These are phyloP conservation scores for Lontra canadensis DNA, from an alignment of 2,113 vertebrate species.

Conservation along the genomic window DNA sequence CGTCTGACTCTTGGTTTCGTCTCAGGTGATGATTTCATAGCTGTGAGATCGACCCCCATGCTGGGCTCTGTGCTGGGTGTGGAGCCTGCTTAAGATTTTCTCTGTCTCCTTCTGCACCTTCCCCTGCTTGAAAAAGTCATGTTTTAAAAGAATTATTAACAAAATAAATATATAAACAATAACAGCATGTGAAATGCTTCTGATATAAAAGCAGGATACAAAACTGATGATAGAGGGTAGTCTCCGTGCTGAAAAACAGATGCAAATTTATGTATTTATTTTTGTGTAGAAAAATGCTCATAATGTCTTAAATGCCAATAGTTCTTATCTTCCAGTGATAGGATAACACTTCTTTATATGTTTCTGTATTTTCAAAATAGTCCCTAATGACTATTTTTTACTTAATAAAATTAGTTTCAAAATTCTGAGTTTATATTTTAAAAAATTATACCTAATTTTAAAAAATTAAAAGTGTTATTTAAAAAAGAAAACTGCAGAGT, in stretches of 20 bases:
- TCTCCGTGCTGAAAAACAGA: not conserved
- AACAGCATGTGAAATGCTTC: not conserved
- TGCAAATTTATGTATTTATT: not conserved
- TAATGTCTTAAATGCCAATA: not conserved
- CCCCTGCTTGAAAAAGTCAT: not conserved
- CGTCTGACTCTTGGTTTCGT: too few relatives aligned
- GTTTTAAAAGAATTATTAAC: not conserved
- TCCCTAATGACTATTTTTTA: not conserved
- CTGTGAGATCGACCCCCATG: too few relatives aligned
- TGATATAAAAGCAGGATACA: not conserved
- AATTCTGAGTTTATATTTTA: not conserved
- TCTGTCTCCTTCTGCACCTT: not conserved
- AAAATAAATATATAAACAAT: not conserved
- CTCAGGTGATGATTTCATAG: too few relatives aligned
- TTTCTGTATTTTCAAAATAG: not conserved
- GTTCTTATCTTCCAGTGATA: not conserved
- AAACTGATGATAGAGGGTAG: not conserved
- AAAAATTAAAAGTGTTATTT: not conserved
- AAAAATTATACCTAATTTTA: not conserved
- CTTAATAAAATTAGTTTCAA: not conserved
- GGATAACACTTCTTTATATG: not conserved
- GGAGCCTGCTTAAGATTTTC: not conserved
- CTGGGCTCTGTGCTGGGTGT: not conserved
- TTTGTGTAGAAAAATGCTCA: not conserved
- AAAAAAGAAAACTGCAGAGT: not conserved